Evolutionary conservation across 2,888 invertebrate genomes (phyloP).

Genomic region (Asteroscopus sphinx): DNA sequence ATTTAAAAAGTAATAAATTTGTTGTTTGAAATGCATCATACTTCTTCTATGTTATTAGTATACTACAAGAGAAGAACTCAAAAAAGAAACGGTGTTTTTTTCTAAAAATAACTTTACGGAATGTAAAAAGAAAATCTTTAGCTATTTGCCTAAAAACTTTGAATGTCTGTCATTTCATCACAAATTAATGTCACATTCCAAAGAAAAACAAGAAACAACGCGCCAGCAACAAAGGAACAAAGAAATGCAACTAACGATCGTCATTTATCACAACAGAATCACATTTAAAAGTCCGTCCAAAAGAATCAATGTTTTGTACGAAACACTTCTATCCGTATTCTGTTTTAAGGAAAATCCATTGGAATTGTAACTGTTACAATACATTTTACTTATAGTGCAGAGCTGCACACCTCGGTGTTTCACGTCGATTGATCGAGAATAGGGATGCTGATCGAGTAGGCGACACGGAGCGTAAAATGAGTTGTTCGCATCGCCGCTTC

Average conservation of each 20-base stretch:
- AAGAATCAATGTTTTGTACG: slow-evolving; percentile 57
- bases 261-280: slow-evolving; percentile 61
- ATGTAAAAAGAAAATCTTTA: slow-evolving; percentile 1
- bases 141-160: slow-evolving; percentile 19
- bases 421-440: slow-evolving; percentile 75
- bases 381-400: slow-evolving; percentile 60
- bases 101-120: slow-evolving; percentile 1
- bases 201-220: slow-evolving; percentile 44
- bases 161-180: slow-evolving; percentile 34
- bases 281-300: slow-evolving; percentile 58
- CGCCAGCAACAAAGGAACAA: slow-evolving; percentile 55
- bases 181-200: slow-evolving; percentile 51
- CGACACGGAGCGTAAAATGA: slow-evolving; percentile 85
- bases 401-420: slow-evolving; percentile 65
- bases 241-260: slow-evolving; percentile 60
- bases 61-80: not conserved
- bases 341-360: slow-evolving; percentile 57
- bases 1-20: too few species aligned
- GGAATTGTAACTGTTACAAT: slow-evolving; percentile 55
- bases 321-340: slow-evolving; percentile 58
- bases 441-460: slow-evolving; percentile 75
- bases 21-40: too few species aligned
- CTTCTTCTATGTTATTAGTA: not conserved
- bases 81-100: not conserved
- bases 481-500: slow-evolving; percentile 82